Conservation (phyloP, 2,113 vertebrate species). For the Oncorhynchus masou region DNA sequence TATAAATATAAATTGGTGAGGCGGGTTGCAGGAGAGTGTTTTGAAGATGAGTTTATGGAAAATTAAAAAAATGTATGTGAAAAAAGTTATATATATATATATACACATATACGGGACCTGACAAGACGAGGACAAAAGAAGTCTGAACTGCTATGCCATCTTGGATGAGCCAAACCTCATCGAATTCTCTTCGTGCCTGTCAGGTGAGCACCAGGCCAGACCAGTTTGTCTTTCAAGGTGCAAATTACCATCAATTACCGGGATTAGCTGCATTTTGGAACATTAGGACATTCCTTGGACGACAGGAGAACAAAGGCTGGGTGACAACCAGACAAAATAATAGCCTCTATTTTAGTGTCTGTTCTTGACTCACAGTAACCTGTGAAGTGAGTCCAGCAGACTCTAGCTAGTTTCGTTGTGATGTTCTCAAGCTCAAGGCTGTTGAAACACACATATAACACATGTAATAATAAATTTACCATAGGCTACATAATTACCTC, state of each 20-base stretch:
- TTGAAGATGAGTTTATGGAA: no score
- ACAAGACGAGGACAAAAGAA: no score
- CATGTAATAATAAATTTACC: no score
- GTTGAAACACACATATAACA: slow-evolving; percentile 31
- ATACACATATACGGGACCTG: no score
- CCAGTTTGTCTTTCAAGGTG: slow-evolving; percentile 35
- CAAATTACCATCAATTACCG: slow-evolving; percentile 38
- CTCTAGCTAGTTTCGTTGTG: neutral
- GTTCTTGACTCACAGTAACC: slow-evolving; percentile 4
- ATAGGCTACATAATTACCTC: neutral
- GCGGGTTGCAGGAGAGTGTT: no score
- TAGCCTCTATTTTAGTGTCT: neutral
- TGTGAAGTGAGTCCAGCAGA: neutral
- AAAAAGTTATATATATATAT: no score
- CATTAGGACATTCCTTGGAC: slow-evolving; percentile 14
- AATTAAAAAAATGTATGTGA: no score
- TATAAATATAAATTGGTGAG: no score
- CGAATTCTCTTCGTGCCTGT: slow-evolving; percentile 25
- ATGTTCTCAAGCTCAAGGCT: neutral
- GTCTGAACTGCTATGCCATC: no score
- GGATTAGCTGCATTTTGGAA: neutral
- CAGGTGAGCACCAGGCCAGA: neutral
- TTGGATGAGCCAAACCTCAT: no score
- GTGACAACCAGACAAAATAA: neutral
- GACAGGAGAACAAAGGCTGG: slow-evolving; percentile 7